phyloP scores from a whole-genome alignment of 2,113 vertebrate species.

The Chlamydotis undulata region DNA sequence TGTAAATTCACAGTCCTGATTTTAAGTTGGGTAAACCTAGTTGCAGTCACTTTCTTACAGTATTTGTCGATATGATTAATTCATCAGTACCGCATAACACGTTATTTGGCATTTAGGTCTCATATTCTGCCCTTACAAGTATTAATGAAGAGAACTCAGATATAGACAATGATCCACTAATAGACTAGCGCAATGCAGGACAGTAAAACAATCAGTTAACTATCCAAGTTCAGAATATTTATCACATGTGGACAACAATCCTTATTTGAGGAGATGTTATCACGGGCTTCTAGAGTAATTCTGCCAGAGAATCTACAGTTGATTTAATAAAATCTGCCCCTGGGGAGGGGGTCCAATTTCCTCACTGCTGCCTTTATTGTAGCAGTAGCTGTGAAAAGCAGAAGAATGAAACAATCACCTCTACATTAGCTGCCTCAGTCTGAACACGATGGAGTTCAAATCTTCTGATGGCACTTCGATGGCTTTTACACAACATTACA shows the following conservation, averaged over 20 bases:
- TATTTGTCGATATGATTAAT: background rate
- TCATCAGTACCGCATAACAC: background rate
- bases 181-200: accelerated
- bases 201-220: background rate
- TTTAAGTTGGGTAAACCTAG: background rate
- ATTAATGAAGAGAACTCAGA: background rate
- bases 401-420: background rate
- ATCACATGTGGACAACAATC: background rate
- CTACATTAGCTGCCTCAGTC: background rate
- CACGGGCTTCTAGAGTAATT: background rate
- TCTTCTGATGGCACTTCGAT: background rate
- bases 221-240: background rate
- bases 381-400: background rate
- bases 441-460: background rate
- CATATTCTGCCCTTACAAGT: background rate
- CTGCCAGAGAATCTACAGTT: background rate
- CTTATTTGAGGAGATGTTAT: background rate
- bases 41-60: background rate
- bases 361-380: background rate
- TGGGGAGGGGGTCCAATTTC: accelerated
- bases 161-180: background rate
- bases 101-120: background rate
- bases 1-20: background rate
- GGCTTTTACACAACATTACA: background rate
- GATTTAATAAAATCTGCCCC: background rate